Evolutionary conservation across 1,140 invertebrate species (phyloP), one percentile per base, ranked within the genome.

Genomic region (Pectinophora gossypiella): DNA sequence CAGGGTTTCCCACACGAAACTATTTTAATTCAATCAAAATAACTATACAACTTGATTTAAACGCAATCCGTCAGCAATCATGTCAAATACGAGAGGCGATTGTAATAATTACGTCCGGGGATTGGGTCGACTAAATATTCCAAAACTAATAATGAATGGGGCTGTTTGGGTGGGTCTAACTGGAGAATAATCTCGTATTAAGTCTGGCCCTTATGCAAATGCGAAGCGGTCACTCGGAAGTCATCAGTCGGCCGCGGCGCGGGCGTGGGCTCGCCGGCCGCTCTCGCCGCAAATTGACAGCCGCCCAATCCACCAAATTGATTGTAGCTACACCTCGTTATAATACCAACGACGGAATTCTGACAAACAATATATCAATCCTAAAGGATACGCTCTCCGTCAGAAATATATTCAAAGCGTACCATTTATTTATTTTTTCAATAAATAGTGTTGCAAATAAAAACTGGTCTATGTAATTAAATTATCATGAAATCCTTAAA

Each of bases 191-290:
- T 85, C 73, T 76, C 72, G 72, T 82, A 79, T 83, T 81, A 75
- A 78, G 74, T 70, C 66, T 65, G 68, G 69, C 75, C 82, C 78
- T 84, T 82, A 85, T 83, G 78, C 82, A 82, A 84, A 86, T 84
- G 64, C 63, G 64, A 69, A 59, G 74, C 80, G 76, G 78, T 83
- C 79, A 83, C 65, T 83, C 76, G 82, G 78, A 85, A 85, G 78
- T 85, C 80, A 82, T 77, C 79, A 80, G 65, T 57, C 64, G 68
- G 55, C 50, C 19, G 58, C 54, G 49, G 40, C 55, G 36, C 27
- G 23, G 43, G 36, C 49, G 47, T 23, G 51, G 19, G 43, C 19
- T 40, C 35, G 42, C 22, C 21, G n/a, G 47, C 54, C 52, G 52
- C 53, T 64, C 63, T 57, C 54, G 53, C 69, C 72, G 61, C 75